Conservation (phyloP, 2,797 vertebrate genomes). For the Onychomys arenicola region DNA sequence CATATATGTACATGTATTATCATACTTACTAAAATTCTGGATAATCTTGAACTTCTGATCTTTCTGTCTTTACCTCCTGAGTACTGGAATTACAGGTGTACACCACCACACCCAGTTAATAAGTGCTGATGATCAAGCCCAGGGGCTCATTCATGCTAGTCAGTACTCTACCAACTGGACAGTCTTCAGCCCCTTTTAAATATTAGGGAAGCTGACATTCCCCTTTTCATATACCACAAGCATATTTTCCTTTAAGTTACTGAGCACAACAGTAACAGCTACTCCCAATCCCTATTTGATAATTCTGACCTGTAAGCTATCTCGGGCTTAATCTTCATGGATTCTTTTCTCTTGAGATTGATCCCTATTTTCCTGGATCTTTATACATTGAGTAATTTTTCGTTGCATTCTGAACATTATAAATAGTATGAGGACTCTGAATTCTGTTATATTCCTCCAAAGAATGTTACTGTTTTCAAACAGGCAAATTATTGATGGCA, state of each 20-base stretch:
- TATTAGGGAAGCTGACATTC: background rate
- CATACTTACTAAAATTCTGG: background rate
- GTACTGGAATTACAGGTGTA: background rate
- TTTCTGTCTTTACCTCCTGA: background rate
- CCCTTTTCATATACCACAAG: background rate
- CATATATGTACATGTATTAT: background rate
- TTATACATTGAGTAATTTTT: constrained; percentile 48
- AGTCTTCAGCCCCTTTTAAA: background rate
- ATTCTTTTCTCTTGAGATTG: constrained; percentile 52
- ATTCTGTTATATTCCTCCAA: constrained; percentile 63
- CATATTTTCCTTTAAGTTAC: constrained; percentile 49
- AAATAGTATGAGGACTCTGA: constrained; percentile 10
- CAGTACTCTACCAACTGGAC: background rate
- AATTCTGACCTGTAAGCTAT: background rate
- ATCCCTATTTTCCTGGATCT: constrained; percentile 55
- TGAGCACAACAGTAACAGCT: background rate
- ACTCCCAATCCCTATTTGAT: constrained; percentile 43
- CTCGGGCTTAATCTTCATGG: constrained; percentile 39
- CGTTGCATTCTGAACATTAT: constrained; percentile 13
- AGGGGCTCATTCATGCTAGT: background rate
- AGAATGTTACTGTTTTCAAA: constrained; percentile 59
- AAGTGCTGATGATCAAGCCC: background rate
- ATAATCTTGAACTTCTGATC: background rate
- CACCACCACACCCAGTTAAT: background rate
- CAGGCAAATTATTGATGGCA: constrained; percentile 16